Base-by-base conservation (phyloP, 2,797 vertebrate species). In the Cyclura pinguis region DNA sequence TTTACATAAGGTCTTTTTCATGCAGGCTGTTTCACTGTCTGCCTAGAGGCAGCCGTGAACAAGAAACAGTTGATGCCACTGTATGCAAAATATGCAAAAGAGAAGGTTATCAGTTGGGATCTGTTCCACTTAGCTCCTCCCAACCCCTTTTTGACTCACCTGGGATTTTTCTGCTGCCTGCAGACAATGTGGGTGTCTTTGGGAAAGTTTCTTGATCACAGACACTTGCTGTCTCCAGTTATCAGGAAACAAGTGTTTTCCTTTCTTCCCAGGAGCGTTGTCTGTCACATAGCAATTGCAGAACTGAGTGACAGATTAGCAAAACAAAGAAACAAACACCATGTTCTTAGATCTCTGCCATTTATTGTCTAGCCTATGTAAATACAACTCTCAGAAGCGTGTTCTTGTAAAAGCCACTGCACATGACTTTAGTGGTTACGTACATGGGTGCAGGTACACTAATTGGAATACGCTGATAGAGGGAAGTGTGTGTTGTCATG, bases 71-170 rank as follows among this genome's bases (percentile, higher is more conserved):
- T 18, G 16, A 84, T 89, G 91, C 72, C 88, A 80, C 77, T 83
- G 67, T 85, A 47, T 47, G 42, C 42, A 86, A 89, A 84, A 35
- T 83, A 47, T 90, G 77, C 55, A 87, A 86, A 92, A 88, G 14
- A 92, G 64, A 76, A 20, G 55, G 50, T 7, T 78, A 38, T 78
- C 42, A 42, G 38, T 86, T 55, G 74, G 67, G 88, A 57, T 8
- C 64, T n/a, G 38, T 82, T 72, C 50, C 69, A 10, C 18, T 18
- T 24, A 84, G 80, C 78, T 87, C 77, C 85, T 13, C 84, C 84
- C 50, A 50, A 57, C 1, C 57, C 88, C 32, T 67, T 55, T 83
- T 80, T 83, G 67, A 67, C 32, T 87, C 80, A 89, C 42, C 88
- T 73, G 62, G 29, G 29, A 77, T 67, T 87, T 69, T 67, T 86